A percentile compares a stretch with the other conserved stretches of the same genome.
These are phyloP conservation scores for Papilio xuthus DNA, from an alignment of 1,140 invertebrate species.

Conservation along the genomic window DNA sequence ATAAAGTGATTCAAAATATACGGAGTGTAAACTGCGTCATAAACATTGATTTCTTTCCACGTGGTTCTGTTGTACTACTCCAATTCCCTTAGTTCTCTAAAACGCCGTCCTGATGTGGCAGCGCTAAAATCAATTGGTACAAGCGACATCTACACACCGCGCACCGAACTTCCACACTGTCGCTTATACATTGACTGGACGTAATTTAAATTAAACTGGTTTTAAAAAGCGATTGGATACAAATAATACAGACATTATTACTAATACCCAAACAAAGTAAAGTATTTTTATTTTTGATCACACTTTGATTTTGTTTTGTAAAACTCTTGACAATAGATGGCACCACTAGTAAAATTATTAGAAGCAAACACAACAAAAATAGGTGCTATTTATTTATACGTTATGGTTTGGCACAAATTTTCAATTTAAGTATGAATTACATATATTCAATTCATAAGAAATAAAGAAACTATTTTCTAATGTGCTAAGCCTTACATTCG, in stretches of 20 bases:
- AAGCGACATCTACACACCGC: slow-evolving; percentile 40
- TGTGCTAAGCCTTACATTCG: not conserved
- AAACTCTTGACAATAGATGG: slow-evolving; percentile 41
- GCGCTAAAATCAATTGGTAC: slow-evolving; percentile 26
- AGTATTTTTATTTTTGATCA: not conserved
- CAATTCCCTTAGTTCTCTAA: slow-evolving; percentile 6
- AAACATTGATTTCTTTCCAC: slow-evolving; percentile 63
- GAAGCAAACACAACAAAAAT: not conserved
- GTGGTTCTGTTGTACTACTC: not conserved
- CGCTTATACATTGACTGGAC: not conserved
- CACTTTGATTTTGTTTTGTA: not conserved
- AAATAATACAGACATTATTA: not conserved
- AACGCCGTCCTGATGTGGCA: not conserved
- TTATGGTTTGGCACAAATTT: not conserved
- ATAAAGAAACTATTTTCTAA: not conserved
- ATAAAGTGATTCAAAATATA: slow-evolving; percentile 69
- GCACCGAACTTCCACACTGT: slow-evolving; percentile 30
- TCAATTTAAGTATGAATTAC: not conserved
- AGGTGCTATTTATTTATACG: not conserved
- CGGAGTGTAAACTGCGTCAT: slow-evolving; percentile 76
- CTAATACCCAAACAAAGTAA: not conserved
- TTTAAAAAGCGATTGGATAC: not conserved
- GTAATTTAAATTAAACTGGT: not conserved
- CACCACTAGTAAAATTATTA: slow-evolving; percentile 28
- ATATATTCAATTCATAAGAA: not conserved